Conservation (phyloP, 2,797 vertebrate genomes). For the Anguilla megastoma region DNA sequence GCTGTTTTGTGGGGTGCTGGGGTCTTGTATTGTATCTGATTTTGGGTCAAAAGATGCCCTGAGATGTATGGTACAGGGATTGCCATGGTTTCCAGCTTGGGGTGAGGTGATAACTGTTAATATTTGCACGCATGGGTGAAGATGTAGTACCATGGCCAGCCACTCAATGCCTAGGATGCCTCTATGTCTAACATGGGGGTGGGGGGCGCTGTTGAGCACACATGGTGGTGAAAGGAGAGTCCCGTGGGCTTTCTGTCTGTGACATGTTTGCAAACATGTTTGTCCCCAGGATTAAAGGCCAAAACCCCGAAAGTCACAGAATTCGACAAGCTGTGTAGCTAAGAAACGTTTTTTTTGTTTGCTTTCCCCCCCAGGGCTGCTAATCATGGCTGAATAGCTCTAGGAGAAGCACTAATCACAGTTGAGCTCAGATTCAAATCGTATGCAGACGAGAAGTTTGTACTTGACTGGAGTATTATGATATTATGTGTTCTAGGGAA, state of each 20-base stretch:
- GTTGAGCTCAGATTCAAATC: not conserved
- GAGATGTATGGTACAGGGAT: not conserved
- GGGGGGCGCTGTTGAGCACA: not conserved
- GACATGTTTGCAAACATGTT: slow-evolving; percentile 4
- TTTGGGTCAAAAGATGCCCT: not conserved
- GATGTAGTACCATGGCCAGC: not conserved
- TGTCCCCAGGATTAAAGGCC: not conserved
- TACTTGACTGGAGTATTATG: not conserved
- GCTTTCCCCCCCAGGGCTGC: not conserved
- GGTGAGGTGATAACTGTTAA: not conserved
- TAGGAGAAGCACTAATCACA: not conserved
- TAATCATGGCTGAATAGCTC: not conserved
- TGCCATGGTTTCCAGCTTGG: not conserved
- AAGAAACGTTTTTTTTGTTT: not conserved
- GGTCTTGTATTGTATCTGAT: not conserved
- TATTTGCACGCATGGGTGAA: not conserved
- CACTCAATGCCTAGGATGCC: not conserved
- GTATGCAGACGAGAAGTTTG: not conserved
- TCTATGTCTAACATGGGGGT: not conserved
- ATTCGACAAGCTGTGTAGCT: not conserved
- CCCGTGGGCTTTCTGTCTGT: not conserved
- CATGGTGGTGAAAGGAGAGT: not conserved
- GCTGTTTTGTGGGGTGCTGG: not conserved
- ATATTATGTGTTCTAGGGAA: not conserved
- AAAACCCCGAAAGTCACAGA: not conserved